Evolutionary conservation across 1,140 invertebrate genomes (phyloP), one percentile per base, ranked within the genome.

Genomic region (Hycleus phaleratus): DNA sequence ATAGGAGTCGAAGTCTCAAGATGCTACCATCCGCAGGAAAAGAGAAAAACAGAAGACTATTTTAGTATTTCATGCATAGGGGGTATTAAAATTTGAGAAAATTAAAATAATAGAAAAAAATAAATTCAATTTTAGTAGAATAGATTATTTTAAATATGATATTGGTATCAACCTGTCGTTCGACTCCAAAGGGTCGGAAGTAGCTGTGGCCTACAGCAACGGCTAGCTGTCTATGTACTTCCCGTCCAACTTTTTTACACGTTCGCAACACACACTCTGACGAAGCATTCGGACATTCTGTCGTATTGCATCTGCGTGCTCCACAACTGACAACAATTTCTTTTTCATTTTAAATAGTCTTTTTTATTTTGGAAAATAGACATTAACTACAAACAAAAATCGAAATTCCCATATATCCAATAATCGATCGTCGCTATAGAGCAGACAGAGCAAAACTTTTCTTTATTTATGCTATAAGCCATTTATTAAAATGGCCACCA

Each of bases 181-280:
- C 71, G 72, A 72, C 72, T 74, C 73, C 67, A 68, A 68, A 67
- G 67, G 73, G 71, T 69, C 69, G 70, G 65, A 73, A 67, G 58
- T 67, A 59, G 68, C 62, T 79, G 78, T 81, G 79, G 79, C 77
- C 78, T 75, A 81, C 80, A 81, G 79, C 78, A 81, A 81, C 80
- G 80, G 79, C 78, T 79, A 78, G 79, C 79, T 79, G 79, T 76
- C 77, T 77, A 73, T 77, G 76, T 80, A 79, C 77, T 77, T 75
- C 79, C 78, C 76, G 64, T 67, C 68, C 55, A 69, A 46, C 9
- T 47, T 55, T 55, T 55, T 55, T 54, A 59, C 47, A 58, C 55
- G 53, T 59, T 67, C 50, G 54, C 56, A 55, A 66, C 56, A 63
- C 54, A 64, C 60, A 59, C 55, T 63, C 60, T 57, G 39, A 65